These are phyloP conservation scores for Momotus momota DNA, from an alignment of 2,797 vertebrate species.

Conservation along the genomic window DNA sequence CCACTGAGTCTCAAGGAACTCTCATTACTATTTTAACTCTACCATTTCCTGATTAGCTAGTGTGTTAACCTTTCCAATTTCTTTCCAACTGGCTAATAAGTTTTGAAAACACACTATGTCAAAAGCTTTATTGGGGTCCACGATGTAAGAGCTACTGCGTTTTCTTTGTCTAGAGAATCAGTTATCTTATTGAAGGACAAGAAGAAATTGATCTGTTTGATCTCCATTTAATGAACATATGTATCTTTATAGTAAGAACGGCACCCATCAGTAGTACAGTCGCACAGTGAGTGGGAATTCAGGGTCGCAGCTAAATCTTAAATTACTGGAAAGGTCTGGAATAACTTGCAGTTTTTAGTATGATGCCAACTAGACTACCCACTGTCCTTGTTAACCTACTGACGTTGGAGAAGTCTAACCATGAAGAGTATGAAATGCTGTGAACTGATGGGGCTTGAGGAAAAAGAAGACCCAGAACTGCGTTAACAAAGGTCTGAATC, in stretches of 20 bases:
- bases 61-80: conserved; percentile 21
- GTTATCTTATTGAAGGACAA: not conserved
- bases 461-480: not conserved
- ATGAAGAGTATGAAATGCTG: not conserved
- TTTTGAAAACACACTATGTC: not conserved
- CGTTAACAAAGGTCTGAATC: not conserved
- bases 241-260: not conserved
- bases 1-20: not conserved
- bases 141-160: not conserved
- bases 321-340: not conserved
- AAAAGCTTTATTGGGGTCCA: not conserved
- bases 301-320: not conserved
- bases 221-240: not conserved
- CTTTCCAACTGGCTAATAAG: not conserved
- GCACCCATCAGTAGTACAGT: not conserved
- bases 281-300: not conserved
- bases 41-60: conserved; percentile 13
- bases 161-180: not conserved
- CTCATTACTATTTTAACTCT: not conserved
- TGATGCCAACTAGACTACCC: too few relatives aligned
- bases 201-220: not conserved
- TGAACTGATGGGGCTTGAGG: not conserved
- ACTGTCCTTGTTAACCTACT: not conserved
- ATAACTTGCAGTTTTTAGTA: not conserved
- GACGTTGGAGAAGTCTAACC: not conserved